Percentiles rank a stretch among this genome's conserved stretches.
Conservation (phyloP, 1,140 invertebrate species). For the Thaumatotibia leucotreta region DNA sequence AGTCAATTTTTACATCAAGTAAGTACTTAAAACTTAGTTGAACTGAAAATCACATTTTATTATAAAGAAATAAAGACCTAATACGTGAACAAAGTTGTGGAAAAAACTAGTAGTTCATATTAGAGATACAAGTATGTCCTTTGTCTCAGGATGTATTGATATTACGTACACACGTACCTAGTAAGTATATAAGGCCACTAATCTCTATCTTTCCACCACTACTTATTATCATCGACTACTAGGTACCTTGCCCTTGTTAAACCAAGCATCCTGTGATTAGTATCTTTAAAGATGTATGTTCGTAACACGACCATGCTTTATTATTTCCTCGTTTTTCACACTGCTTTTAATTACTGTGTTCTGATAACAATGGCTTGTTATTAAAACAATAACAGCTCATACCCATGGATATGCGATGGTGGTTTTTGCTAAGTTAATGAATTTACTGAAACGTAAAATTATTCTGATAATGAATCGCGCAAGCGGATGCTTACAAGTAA, state of each 20-base stretch:
- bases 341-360: not conserved
- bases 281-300: not conserved
- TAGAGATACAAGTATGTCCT: too few relatives aligned
- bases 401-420: constrained; percentile 14
- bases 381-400: constrained; percentile 34
- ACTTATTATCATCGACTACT: not conserved
- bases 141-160: too few relatives aligned
- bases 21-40: too few relatives aligned
- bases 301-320: not conserved
- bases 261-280: not conserved
- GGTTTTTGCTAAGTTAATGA: not conserved
- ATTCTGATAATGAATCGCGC: not conserved
- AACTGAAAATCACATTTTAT: too few relatives aligned
- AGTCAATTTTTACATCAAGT: too few relatives aligned
- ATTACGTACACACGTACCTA: too few relatives aligned
- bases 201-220: not conserved
- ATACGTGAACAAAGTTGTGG: too few relatives aligned
- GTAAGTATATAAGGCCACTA: not conserved
- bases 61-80: too few relatives aligned
- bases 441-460: not conserved
- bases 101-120: too few relatives aligned
- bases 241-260: not conserved
- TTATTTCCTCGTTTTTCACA: constrained; percentile 3
- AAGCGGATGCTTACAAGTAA: not conserved
- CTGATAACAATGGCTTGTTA: constrained; percentile 42